Evolutionary conservation across 2,888 invertebrate species (phyloP).

Genomic region (Amblyteles armatorius): DNA sequence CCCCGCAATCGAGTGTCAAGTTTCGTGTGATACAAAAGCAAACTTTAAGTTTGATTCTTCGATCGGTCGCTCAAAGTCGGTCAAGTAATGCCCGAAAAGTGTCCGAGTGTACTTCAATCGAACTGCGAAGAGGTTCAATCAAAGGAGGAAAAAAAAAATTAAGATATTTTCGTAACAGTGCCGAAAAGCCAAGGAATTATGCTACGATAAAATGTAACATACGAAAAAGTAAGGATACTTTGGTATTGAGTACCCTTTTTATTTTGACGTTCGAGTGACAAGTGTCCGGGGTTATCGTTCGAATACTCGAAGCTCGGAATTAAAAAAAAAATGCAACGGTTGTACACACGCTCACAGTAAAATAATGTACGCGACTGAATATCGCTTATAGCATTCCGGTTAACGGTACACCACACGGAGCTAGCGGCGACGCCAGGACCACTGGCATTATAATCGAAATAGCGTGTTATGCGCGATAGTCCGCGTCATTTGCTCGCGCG

Average conservation of each 20-base stretch:
- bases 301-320: conserved; percentile 39
- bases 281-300: conserved; percentile 44
- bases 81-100: not conserved
- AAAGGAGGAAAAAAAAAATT: not conserved
- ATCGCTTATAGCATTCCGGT: conserved; percentile 63
- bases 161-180: not conserved
- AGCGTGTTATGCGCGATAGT: not conserved
- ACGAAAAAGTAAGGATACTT: conserved; percentile 58
- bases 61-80: not conserved
- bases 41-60: not conserved
- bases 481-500: conserved; percentile 26
- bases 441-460: conserved; percentile 53
- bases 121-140: not conserved
- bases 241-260: not conserved
- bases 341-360: conserved; percentile 32
- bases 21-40: not conserved
- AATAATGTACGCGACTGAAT: conserved; percentile 52
- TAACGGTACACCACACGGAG: conserved; percentile 58
- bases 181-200: conserved; percentile 24
- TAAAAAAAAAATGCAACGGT: conserved; percentile 61
- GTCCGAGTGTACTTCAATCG: not conserved
- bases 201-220: conserved; percentile 57
- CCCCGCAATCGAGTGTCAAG: not conserved
- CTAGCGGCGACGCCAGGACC: conserved; percentile 33
- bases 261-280: conserved; percentile 3